These are phyloP conservation scores for Cenopis cana DNA, from an alignment of 2,888 invertebrate genomes.

Conservation along the genomic window DNA sequence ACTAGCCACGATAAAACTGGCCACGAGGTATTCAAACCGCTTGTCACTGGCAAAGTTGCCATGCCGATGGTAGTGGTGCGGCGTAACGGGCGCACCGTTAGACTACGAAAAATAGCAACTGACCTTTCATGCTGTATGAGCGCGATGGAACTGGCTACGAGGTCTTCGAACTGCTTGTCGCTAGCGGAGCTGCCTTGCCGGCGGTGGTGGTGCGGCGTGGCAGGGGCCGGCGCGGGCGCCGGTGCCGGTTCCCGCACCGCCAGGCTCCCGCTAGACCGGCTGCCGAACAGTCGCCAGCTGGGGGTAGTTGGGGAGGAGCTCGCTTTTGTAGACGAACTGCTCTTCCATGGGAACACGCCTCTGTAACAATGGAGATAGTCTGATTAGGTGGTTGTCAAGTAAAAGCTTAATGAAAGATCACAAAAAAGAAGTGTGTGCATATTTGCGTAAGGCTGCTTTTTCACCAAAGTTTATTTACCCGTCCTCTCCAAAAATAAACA, in stretches of 20 bases:
- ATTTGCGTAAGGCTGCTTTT: too few species aligned
- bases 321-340: constrained; percentile 66
- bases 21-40: too few species aligned
- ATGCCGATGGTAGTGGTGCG: too few species aligned
- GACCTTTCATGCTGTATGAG: constrained; percentile 89
- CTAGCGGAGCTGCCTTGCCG: constrained; percentile 81
- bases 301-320: constrained; percentile 58
- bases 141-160: constrained; percentile 89
- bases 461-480: too few species aligned
- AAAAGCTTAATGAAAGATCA: too few species aligned
- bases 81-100: too few species aligned
- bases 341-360: constrained; percentile 84
- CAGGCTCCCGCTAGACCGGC: constrained; percentile 73
- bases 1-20: too few species aligned
- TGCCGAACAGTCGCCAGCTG: constrained; percentile 75
- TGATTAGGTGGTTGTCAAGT: too few species aligned
- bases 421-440: too few species aligned
- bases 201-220: constrained; percentile 76
- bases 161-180: constrained; percentile 84
- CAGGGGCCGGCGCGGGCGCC: constrained; percentile 66
- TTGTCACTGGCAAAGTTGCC: too few species aligned
- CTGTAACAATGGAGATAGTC: constrained; percentile 67
- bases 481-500: too few species aligned
- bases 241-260: constrained; percentile 53
- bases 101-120: constrained; percentile 43